Evolutionary conservation across 2,888 invertebrate genomes (phyloP).

Genomic region (Lasius platythorax): DNA sequence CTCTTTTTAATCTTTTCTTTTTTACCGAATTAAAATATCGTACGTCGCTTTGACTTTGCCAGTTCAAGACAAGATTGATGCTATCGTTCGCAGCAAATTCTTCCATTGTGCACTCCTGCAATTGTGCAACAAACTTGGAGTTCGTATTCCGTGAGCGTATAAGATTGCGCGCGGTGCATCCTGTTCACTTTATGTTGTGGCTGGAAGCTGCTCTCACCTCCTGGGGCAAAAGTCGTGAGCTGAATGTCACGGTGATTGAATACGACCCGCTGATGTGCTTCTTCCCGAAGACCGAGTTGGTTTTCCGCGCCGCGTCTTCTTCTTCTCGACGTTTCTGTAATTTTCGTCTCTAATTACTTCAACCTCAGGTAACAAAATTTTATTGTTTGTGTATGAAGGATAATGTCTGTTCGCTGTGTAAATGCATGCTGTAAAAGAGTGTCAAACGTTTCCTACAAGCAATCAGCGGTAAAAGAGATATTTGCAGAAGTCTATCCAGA

Average conservation of each 20-base stretch:
- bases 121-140: constrained; percentile 71
- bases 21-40: background rate
- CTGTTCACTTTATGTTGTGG: constrained; percentile 71
- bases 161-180: constrained; percentile 71
- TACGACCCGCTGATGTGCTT: constrained; percentile 75
- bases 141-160: constrained; percentile 68
- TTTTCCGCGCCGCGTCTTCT: constrained; percentile 41
- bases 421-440: background rate
- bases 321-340: constrained; percentile 22
- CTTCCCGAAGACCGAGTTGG: constrained; percentile 58
- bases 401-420: background rate
- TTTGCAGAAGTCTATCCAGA: background rate
- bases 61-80: background rate
- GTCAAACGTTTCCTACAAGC: background rate
- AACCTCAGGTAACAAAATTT: background rate
- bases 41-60: background rate
- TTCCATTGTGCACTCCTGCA: constrained; percentile 49
- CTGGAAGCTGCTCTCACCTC: constrained; percentile 83
- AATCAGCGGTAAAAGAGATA: background rate
- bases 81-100: constrained; percentile 26
- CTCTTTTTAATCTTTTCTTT: background rate
- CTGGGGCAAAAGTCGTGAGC: constrained; percentile 83
- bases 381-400: background rate
- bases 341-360: constrained; percentile 1
- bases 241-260: constrained; percentile 83